These are phyloP conservation scores for Crypturellus tataupa DNA, from an alignment of 2,797 vertebrate species.

Conservation along the genomic window DNA sequence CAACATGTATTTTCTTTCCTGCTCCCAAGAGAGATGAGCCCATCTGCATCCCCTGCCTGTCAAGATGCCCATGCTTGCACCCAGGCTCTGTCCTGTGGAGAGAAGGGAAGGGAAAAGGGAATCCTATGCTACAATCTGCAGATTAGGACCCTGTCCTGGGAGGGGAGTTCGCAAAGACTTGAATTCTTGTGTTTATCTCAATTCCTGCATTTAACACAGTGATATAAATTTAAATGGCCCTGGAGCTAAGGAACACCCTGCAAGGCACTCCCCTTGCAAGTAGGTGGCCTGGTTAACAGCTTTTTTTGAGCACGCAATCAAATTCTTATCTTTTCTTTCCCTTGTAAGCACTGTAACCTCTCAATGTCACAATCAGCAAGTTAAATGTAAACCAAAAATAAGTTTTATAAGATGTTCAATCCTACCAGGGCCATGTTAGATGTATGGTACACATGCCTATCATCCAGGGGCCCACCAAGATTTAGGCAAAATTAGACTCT, in stretches of 20 bases:
- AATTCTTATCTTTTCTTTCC: not conserved
- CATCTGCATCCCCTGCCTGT: not conserved
- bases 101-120: not conserved
- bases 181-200: not conserved
- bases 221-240: not conserved
- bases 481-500: not conserved
- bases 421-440: not conserved
- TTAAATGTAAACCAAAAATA: not conserved
- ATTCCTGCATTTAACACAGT: not conserved
- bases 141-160: not conserved
- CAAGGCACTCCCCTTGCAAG: not conserved
- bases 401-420: accelerated
- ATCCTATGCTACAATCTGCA: not conserved
- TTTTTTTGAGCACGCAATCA: not conserved
- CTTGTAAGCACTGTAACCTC: not conserved
- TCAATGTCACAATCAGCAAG: not conserved
- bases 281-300: not conserved
- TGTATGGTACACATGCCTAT: accelerated
- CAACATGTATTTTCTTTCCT: not conserved
- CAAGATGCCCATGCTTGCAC: accelerated
- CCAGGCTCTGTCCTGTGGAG: not conserved
- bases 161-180: not conserved
- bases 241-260: not conserved
- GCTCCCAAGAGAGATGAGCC: not conserved
- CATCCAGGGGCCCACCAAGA: not conserved